phyloP scores from a whole-genome alignment of 1,140 invertebrate species.

The Hyles vespertilio region DNA sequence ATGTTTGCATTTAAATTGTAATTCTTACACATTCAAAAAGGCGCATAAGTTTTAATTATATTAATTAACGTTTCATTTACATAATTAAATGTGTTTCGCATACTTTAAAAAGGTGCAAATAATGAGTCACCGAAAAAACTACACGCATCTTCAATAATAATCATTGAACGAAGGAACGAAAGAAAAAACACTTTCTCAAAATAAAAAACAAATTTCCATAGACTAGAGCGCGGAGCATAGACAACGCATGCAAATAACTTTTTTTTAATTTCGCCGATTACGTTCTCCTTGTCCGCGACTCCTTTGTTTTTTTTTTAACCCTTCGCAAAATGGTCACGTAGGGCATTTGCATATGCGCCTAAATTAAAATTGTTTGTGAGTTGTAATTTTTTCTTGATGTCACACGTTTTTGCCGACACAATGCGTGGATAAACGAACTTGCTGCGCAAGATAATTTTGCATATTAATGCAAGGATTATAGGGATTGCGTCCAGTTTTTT shows the following conservation, averaged over 20 bases:
- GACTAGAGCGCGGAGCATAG: conserved; percentile 24
- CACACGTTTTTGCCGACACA: conserved; percentile 11
- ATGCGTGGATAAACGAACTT: conserved; percentile 27
- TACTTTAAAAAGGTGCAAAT: no score
- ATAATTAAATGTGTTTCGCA: no score
- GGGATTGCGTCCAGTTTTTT: conserved; percentile 31
- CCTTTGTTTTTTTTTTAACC: conserved; percentile 37
- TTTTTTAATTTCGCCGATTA: conserved; percentile 26
- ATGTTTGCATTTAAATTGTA: no score
- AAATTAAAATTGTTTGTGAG: conserved; percentile 39
- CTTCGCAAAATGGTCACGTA: conserved; percentile 47
- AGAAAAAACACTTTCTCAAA: conserved; percentile 44
- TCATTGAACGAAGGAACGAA: conserved; percentile 15
- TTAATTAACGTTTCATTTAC: no score
- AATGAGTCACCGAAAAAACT: no score
- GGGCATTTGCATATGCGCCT: conserved; percentile 39
- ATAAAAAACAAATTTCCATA: conserved; percentile 42
- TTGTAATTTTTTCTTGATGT: conserved; percentile 24
- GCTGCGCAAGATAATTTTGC: conserved; percentile 29
- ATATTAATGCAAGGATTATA: conserved; percentile 34
- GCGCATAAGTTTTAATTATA: no score
- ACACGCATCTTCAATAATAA: not conserved
- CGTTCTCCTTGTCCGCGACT: conserved; percentile 10
- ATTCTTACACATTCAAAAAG: no score
- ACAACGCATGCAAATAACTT: conserved; percentile 38